Conservation (phyloP, 2,797 vertebrate species). For the Rallus crepitans region DNA sequence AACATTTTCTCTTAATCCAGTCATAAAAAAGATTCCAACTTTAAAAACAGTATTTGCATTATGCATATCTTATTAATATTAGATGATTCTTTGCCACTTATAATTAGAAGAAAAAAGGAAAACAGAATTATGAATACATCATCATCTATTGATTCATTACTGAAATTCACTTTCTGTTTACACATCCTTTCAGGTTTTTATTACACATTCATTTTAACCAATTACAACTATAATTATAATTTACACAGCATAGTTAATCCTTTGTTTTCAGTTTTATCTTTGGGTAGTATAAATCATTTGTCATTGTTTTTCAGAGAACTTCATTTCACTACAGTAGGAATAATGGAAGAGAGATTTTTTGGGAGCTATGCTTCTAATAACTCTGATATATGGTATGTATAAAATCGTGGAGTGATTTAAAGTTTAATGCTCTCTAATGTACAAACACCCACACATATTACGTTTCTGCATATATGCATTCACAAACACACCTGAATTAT, state of each 20-base stretch:
- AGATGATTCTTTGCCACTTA: constrained; percentile 34
- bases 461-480: background rate
- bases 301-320: background rate
- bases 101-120: constrained; percentile 43
- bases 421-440: constrained; percentile 21
- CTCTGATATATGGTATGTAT: background rate
- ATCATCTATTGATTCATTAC: constrained; percentile 39
- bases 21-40: background rate
- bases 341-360: background rate
- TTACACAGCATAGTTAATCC: background rate
- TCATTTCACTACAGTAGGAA: background rate
- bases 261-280: constrained; percentile 38
- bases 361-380: background rate
- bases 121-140: constrained; percentile 16
- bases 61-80: constrained; percentile 55
- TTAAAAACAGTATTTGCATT: constrained; percentile 36
- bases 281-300: background rate
- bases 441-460: constrained; percentile 12
- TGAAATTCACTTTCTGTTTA: constrained; percentile 51
- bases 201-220: constrained; percentile 37
- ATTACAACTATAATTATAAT: constrained; percentile 53
- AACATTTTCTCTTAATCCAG: background rate
- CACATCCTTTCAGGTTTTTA: constrained; percentile 38
- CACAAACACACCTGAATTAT: constrained; percentile 38
- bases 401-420: background rate